Evolutionary conservation across 1,140 invertebrate species (phyloP), one percentile per base, ranked within the genome.

Genomic region (Formica exsecta): DNA sequence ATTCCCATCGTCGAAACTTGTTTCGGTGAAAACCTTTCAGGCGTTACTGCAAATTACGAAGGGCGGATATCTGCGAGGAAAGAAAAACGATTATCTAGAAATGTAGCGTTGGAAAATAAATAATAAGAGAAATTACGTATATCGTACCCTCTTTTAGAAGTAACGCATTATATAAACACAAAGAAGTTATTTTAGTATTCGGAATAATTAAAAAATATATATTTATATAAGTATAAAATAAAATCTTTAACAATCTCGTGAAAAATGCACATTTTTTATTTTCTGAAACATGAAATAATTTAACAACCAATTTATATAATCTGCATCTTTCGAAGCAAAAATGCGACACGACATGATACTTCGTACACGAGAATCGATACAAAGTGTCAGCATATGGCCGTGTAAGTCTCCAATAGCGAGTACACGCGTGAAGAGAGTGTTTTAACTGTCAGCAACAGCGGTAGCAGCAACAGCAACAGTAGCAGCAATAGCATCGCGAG

Each of bases 21-120:
- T 77, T 77, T 80, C 85, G 68, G n/a, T 65, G 57, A 57, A 81
- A 83, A 86, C 85, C 85, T 86, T 83, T 86, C 85, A 84, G 79
- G 70, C 66, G 19, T 84, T 86, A 86, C 75, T 84, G 85, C 85
- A 66, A 81, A 86, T 81, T 76, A 75, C 51, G 48, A 62, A 57
- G 38, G 74, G 25, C 36, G n/a, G 64, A 86, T 25, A 61, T 85
- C 59, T 48, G 16, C 38, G 73, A 36, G 61, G 65, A 48, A 85
- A 65, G 38, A 65, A 41, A 70, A 70, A 80, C 36, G 22, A 48
- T 61, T 22, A 22, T 61, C 44, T 25, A 22, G 36, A 80, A 32
- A 57, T 25, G 38, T 59, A 62, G 41, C n/a, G 22, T 80, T 48
- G 48, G 13, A 13, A 25, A 36, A 68, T 80, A 80, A 68, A 81